Evolutionary conservation across 2,113 vertebrate genomes (phyloP), one percentile per base, ranked within the genome.

Genomic region (Grammomys surdaster): DNA sequence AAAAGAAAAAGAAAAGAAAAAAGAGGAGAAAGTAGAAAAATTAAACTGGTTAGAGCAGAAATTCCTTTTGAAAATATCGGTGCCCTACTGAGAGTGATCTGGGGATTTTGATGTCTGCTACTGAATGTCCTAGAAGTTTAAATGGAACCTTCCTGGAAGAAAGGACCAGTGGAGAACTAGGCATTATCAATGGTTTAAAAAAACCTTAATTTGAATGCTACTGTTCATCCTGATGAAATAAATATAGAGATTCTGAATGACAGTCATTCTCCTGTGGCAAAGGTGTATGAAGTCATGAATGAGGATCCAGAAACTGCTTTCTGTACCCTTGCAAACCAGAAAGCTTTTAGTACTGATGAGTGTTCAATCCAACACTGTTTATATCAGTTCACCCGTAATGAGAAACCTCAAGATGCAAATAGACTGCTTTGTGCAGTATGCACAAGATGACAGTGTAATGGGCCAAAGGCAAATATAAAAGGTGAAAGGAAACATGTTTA

Each of bases 351-450:
- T 84, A 97, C 95, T 0, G 99, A 99, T 58, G 99, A 99, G 82
- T 98, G 98, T 95, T 99, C 99, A 0, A 96, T 99, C 56, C 97
- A 99, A 80, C 99, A 99, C 19, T 99, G 99, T 93, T 99, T 99
- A 1, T 99, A 99, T 97, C 99, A 99, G 88, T 99, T 99, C 95
- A 99, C 99, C 24, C 98, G 98, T 46, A 99, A 99, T 51, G 99
- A 99, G 97, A 99, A 99, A 20, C 99, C 99, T 72, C 99, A 97
- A 0, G 99, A 99, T 92, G 99, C 98, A 78, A 99, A 99, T 98
- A 99, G 99, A 96, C 98, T 99, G 70, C 98, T 99, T 33, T 99
- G 99, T 98, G 98, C 99, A 93, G 98, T 99, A 0, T 99, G 99
- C 94, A 99, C 99, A 2, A 98, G 98, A 97, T 98, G 95, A 65